These are phyloP conservation scores for Syngnathoides biaculeatus DNA, from an alignment of 2,113 vertebrate species.

Conservation along the genomic window DNA sequence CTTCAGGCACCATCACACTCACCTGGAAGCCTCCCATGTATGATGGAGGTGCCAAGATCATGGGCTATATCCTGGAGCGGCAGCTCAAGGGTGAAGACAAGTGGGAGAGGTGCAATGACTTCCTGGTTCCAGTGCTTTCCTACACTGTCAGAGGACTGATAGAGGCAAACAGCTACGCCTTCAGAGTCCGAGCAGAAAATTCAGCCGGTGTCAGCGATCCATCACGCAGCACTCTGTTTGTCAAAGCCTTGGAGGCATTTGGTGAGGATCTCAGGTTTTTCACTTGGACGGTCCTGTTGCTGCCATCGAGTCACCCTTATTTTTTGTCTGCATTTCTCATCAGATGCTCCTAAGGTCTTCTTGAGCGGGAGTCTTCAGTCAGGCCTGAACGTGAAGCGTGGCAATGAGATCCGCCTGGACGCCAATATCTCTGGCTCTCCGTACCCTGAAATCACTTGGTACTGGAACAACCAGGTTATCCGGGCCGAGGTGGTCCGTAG, in stretches of 20 bases:
- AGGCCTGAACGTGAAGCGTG: constrained; percentile 83
- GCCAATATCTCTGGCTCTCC: constrained; percentile 91
- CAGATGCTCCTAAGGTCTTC: constrained; percentile 91
- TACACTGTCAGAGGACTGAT: constrained; percentile 88
- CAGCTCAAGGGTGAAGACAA: constrained; percentile 85
- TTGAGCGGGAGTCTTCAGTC: constrained; percentile 85
- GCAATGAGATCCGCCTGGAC: constrained; percentile 83
- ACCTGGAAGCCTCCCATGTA: constrained; percentile 97
- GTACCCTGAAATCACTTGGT: constrained; percentile 91
- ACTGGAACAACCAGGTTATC: constrained; percentile 84
- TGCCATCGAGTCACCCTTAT: not conserved
- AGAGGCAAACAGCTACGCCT: constrained; percentile 87
- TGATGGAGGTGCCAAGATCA: constrained; percentile 93
- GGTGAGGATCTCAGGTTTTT: constrained; percentile 66
- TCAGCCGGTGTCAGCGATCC: constrained; percentile 91
- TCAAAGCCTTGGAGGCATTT: constrained; percentile 83
- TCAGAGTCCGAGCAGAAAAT: constrained; percentile 89
- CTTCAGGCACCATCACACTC: constrained; percentile 86
- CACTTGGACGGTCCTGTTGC: not conserved
- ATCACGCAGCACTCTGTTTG: constrained; percentile 81
- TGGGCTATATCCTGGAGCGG: constrained; percentile 94
- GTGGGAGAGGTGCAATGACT: constrained; percentile 93
- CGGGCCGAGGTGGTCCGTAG: constrained; percentile 86
- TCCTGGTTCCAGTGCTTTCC: constrained; percentile 87
- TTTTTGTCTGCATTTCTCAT: constrained; percentile 6